Conservation (phyloP, 2,888 invertebrate species). For the Drosophila eohydei region DNA sequence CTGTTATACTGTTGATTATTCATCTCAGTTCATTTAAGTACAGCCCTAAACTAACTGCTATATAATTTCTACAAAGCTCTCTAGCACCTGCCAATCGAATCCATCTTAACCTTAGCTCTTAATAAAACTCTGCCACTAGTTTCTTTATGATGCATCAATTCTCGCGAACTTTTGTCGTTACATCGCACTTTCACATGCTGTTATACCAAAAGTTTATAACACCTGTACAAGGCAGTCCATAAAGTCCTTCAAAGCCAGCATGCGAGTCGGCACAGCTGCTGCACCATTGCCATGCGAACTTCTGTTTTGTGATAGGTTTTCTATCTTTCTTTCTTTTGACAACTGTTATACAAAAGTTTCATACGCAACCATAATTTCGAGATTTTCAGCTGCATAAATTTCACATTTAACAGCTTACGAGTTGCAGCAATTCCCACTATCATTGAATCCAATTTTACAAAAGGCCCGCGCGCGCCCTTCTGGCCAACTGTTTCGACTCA, state of each 20-base stretch:
- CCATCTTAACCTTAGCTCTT: background rate
- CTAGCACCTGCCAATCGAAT: slow-evolving; percentile 5
- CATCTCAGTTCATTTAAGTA: background rate
- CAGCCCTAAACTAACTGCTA: background rate
- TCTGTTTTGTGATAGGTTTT: slow-evolving; percentile 22
- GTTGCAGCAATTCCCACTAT: slow-evolving; percentile 41
- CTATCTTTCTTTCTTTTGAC: background rate
- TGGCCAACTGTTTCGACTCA: slow-evolving; percentile 67
- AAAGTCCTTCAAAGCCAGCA: background rate
- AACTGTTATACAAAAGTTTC: slow-evolving; percentile 33
- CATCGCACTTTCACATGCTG: background rate
- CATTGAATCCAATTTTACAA: slow-evolving; percentile 39
- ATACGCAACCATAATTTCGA: slow-evolving; percentile 1
- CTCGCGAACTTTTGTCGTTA: background rate
- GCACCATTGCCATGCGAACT: slow-evolving; percentile 4
- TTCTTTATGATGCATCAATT: slow-evolving; percentile 1
- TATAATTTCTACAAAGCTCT: background rate
- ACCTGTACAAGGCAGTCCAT: slow-evolving; percentile 6
- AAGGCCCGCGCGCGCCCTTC: background rate
- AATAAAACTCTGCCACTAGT: background rate
- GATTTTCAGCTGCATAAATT: slow-evolving; percentile 34
- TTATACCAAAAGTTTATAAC: slow-evolving; percentile 18
- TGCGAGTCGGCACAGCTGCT: slow-evolving; percentile 2
- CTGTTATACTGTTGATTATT: background rate
- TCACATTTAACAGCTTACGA: slow-evolving; percentile 28